Evolutionary conservation across 1,140 invertebrate genomes (phyloP), one percentile per base, ranked within the genome.

Genomic region (Diorhabda carinulata): DNA sequence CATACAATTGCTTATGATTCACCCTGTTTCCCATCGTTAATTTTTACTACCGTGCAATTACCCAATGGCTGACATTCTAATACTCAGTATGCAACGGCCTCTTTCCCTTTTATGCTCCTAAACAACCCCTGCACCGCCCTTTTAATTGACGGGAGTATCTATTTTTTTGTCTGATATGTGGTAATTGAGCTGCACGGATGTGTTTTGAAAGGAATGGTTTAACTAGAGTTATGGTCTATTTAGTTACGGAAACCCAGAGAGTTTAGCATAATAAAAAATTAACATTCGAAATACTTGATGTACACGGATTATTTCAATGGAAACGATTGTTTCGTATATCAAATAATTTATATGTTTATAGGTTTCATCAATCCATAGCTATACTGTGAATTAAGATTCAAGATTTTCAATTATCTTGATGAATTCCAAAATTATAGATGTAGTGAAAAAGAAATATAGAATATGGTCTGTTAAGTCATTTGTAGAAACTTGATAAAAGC

Each of bases 41-140:
- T 52, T 52, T 52, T 52, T 52, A 52, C 47, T 52, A 52, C 47
- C 47, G 47, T 8, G 47, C 47, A 52, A 52, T 52, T 52, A 52
- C 47, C n/a, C 47, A n/a, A 52, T 52, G 6, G 47, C 47, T 52
- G 47, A 6, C 47, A 52, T 52, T 52, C 47, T 52, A 6, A 52
- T 52, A 52, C n/a, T 52, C 3, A 52, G 47, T 52, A 52, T 52
- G 47, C 6, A 52, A 52, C 47, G 6, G 47, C 47, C 47, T 52
- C 47, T 52, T 6, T n/a, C 47, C 47, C 47, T 6, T 6, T n/a
- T 52, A 52, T n/a, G 6, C 47, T n/a, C n/a, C 47, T 52, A 52
- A 52, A 52, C 47, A 52, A 3, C 47, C 47, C 47, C 47, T 52
- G 47, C n/a, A 52, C 47, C 47, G 47, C 47, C n/a, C 6, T 52